A percentile compares a stretch with the other conserved stretches of the same genome.
These are phyloP conservation scores for Microctonus brassicae DNA, from an alignment of 2,888 invertebrate species.

Conservation along the genomic window DNA sequence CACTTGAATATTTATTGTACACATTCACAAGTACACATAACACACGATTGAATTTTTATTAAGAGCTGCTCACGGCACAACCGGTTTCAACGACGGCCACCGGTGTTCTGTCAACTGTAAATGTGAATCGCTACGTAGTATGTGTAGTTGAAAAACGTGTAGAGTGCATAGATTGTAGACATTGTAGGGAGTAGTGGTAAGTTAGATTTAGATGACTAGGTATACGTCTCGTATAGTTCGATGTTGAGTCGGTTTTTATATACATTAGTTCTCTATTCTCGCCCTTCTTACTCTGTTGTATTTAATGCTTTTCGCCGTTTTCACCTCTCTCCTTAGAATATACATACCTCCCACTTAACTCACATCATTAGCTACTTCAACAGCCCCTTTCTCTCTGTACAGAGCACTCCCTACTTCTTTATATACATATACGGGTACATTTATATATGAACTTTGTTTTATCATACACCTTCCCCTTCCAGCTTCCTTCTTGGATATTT, in stretches of 20 bases:
- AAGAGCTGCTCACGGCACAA: constrained; percentile 46
- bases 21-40: not conserved
- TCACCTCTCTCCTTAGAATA: not conserved
- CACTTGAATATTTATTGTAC: not conserved
- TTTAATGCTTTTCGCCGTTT: not conserved
- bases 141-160: constrained; percentile 51
- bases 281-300: constrained; percentile 8
- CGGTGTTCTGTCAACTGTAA: constrained; percentile 60
- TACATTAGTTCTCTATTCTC: not conserved
- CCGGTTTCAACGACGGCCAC: constrained; percentile 60
- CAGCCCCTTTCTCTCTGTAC: constrained; percentile 14
- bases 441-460: not conserved
- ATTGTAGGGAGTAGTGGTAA: no score
- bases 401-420: not conserved
- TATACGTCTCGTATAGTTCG: not conserved
- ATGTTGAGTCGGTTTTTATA: not conserved
- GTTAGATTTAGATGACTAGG: not conserved
- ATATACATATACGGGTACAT: not conserved
- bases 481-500: no score
- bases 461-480: not conserved
- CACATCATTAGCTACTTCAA: not conserved
- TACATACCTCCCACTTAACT: not conserved
- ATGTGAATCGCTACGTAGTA: constrained; percentile 43
- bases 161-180: not conserved
- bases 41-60: not conserved